Evolutionary conservation across 2,888 invertebrate species (phyloP).

Genomic region (Cantharis nigra): DNA sequence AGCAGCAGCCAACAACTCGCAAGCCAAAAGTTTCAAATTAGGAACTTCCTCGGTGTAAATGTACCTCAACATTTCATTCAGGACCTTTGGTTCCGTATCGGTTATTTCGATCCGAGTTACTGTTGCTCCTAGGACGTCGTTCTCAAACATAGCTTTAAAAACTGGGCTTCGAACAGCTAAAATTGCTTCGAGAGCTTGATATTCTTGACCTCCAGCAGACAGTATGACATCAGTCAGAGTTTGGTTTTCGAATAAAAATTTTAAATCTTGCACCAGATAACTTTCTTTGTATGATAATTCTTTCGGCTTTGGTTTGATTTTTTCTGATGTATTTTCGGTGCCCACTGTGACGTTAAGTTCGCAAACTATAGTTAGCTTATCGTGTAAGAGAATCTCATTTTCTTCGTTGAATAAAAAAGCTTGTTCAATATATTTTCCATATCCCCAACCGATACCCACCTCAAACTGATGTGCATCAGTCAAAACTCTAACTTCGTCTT

Average conservation of each 20-base stretch:
- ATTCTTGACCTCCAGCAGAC: constrained; percentile 86
- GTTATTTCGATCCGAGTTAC: background rate
- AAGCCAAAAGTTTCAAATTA: background rate
- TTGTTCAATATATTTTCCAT: constrained; percentile 98
- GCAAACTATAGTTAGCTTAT: constrained; percentile 99
- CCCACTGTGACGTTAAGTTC: constrained; percentile 98
- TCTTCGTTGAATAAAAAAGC: constrained; percentile 99
- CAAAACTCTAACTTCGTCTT: constrained; percentile 99
- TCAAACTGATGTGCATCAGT: constrained; percentile 96
- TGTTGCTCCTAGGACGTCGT: background rate
- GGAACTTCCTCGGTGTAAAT: background rate
- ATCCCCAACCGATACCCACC: constrained; percentile 99
- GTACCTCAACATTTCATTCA: background rate
- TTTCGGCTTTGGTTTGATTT: constrained; percentile 92
- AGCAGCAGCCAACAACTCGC: background rate
- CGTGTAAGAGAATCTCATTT: constrained; percentile 97
- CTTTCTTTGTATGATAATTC: constrained; percentile 63
- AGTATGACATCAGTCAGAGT: constrained; percentile 97
- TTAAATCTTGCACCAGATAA: constrained; percentile 92
- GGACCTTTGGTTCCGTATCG: background rate
- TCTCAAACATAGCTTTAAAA: background rate
- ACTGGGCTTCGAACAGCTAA: constrained; percentile 71
- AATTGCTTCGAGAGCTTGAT: constrained; percentile 97
- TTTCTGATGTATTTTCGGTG: constrained; percentile 98
- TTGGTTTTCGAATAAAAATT: constrained; percentile 93